phyloP scores from a whole-genome alignment of 2,797 vertebrate genomes.

The Pantherophis vulpinus region DNA sequence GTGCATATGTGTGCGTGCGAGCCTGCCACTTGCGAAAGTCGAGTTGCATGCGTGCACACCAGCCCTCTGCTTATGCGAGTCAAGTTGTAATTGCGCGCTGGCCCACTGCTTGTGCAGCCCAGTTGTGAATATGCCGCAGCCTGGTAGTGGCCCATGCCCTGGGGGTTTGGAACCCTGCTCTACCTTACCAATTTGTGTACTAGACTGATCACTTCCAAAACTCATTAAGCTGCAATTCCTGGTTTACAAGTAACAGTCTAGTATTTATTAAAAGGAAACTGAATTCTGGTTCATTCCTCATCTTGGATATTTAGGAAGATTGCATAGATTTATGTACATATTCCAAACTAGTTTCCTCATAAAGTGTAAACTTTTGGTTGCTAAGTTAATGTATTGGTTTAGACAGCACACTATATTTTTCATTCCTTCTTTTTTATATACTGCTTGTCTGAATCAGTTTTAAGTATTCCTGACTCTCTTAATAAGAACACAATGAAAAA shows the following conservation, averaged over 20 bases:
- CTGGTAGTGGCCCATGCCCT: background rate
- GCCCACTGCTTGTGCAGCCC: background rate
- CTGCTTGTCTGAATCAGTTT: background rate
- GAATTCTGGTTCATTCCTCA: background rate
- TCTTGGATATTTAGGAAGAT: background rate
- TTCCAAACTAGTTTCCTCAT: background rate
- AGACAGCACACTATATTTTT: background rate
- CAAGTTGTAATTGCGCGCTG: background rate
- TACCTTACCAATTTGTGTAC: background rate
- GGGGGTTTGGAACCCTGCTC: background rate
- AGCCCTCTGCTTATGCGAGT: rapidly evolving
- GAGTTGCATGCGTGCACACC: background rate
- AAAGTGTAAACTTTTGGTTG: background rate
- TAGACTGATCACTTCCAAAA: background rate
- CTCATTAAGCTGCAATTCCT: background rate
- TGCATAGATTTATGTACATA: background rate
- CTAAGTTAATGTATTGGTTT: background rate
- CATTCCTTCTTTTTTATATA: background rate
- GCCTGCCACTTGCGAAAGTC: rapidly evolving
- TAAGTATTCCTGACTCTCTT: background rate
- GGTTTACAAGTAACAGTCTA: background rate
- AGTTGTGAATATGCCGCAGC: background rate
- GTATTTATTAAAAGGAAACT: background rate
- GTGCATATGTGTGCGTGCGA: background rate
- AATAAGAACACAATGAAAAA: background rate